A percentile compares a stretch with the other conserved stretches of the same genome.
These are phyloP conservation scores for Acridotheres tristis DNA, from an alignment of 2,797 vertebrate species.

Conservation along the genomic window DNA sequence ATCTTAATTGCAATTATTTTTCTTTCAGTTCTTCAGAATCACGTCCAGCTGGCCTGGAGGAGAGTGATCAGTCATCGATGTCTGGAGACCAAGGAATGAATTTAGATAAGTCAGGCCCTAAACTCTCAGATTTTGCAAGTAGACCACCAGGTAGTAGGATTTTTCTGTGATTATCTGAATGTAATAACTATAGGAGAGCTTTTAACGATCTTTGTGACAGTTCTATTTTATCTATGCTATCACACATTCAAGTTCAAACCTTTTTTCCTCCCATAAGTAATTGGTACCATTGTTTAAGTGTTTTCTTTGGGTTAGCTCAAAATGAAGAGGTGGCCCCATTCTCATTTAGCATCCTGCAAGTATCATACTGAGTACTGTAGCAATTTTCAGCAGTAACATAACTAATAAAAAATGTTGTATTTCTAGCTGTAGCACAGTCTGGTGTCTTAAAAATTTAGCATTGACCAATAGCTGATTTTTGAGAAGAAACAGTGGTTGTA, in stretches of 20 bases:
- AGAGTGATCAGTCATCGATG: conserved; percentile 85
- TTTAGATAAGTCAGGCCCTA: conserved; percentile 86
- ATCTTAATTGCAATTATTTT: conserved; percentile 11
- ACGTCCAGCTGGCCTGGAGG: conserved; percentile 85
- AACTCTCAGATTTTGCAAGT: conserved; percentile 89
- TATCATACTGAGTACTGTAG: not conserved
- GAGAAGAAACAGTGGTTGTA: not conserved
- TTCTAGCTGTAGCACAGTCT: not conserved
- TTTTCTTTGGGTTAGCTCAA: not conserved
- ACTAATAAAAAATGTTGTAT: not conserved
- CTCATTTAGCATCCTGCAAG: not conserved
- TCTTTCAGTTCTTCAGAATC: conserved; percentile 83
- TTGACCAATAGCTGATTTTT: not conserved
- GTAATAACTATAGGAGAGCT: not conserved
- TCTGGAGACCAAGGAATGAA: conserved; percentile 87
- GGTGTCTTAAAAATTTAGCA: not conserved
- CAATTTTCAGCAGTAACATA: not conserved
- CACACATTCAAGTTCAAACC: not conserved
- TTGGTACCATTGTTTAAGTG: not conserved
- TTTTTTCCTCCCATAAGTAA: not conserved
- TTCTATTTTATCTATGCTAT: not conserved
- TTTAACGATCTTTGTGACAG: not conserved
- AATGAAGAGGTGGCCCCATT: not conserved
- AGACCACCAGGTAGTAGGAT: conserved; percentile 83
- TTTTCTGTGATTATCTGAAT: not conserved